Evolutionary conservation across 2,888 invertebrate genomes (phyloP).

Genomic region (Rugalucina vietnamica): DNA sequence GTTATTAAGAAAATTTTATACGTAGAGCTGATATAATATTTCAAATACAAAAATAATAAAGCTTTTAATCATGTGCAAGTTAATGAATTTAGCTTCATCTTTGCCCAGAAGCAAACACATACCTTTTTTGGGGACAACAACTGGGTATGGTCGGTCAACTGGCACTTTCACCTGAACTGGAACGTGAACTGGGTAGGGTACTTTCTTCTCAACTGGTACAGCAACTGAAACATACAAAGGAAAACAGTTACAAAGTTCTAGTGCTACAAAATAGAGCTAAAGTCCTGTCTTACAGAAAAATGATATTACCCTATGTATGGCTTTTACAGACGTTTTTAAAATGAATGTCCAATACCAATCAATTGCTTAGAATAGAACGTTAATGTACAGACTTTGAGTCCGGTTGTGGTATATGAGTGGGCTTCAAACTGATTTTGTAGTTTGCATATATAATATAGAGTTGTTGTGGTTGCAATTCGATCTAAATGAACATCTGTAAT

Average conservation of each 20-base stretch:
- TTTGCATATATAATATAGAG: too few relatives aligned
- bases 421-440: too few relatives aligned
- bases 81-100: neutral
- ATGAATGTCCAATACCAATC: neutral
- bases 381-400: neutral
- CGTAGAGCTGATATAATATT: neutral
- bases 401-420: neutral
- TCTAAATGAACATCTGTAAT: too few relatives aligned
- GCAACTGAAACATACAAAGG: neutral
- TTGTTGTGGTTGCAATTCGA: too few relatives aligned
- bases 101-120: too few relatives aligned
- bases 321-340: neutral
- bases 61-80: neutral
- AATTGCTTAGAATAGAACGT: neutral
- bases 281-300: too few relatives aligned
- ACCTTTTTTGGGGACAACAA: slow-evolving; percentile 14
- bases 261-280: too few relatives aligned
- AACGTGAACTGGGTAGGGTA: neutral
- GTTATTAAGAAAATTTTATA: neutral
- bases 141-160: slow-evolving; percentile 39
- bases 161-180: slow-evolving; percentile 27
- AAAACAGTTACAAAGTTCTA: neutral
- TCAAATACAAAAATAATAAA: neutral
- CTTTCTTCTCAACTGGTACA: neutral
- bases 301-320: neutral